A percentile compares a stretch with the other conserved stretches of the same genome.
Conservation (phyloP, 2,888 invertebrate genomes). For the Synanthedon andrenaeformis region DNA sequence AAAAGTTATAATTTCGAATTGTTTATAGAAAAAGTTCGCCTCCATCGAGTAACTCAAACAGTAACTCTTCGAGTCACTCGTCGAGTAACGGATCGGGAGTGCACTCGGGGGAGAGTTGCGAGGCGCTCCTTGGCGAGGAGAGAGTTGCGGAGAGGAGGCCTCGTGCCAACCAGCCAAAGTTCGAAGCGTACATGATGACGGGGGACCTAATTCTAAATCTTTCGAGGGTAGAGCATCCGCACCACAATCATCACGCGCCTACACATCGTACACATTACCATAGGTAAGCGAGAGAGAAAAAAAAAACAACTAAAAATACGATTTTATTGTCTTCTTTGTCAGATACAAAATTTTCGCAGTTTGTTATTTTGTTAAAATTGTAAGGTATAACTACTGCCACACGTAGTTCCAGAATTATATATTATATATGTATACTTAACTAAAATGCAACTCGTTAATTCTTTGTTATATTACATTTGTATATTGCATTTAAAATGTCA, state of each 20-base stretch:
- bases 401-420: no score
- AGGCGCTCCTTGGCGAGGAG: constrained; percentile 50
- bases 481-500: no score
- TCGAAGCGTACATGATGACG: constrained; percentile 98
- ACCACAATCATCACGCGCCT: constrained; percentile 65
- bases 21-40: constrained; percentile 42
- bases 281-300: constrained; percentile 27
- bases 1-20: no score
- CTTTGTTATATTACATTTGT: no score
- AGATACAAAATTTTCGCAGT: constrained; percentile 1
- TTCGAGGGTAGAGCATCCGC: constrained; percentile 81
- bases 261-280: constrained; percentile 60
- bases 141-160: constrained; percentile 39
- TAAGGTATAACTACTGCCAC: no score
- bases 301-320: no score
- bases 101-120: constrained; percentile 66
- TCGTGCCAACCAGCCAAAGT: constrained; percentile 69
- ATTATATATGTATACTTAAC: no score
- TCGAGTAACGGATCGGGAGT: constrained; percentile 63
- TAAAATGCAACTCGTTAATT: background rate
- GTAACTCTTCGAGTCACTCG: constrained; percentile 53
- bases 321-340: no score
- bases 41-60: constrained; percentile 54
- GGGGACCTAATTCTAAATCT: constrained; percentile 95
- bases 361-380: constrained; percentile 1